Conservation (phyloP, 2,797 vertebrate genomes). For the Coranthus polyacanthus region DNA sequence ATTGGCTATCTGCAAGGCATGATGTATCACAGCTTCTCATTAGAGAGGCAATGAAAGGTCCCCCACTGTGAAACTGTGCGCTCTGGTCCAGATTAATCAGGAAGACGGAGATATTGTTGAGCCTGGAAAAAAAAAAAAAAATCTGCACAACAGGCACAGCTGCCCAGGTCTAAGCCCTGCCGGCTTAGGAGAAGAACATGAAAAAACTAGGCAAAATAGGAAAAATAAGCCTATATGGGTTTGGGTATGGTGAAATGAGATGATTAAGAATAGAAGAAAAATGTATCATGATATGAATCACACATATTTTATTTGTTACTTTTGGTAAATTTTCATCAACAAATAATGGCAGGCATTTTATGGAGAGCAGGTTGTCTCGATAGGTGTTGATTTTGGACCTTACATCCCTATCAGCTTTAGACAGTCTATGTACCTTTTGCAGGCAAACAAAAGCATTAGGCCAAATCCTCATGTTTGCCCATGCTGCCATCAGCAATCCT, state of each 20-base stretch:
- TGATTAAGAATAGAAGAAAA: constrained; percentile 16
- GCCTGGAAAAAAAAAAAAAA: constrained; percentile 46
- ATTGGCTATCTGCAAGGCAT: constrained; percentile 70
- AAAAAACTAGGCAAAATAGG: constrained; percentile 35
- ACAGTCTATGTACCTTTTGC: constrained; percentile 88
- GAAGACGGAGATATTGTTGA: constrained; percentile 74
- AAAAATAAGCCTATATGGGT: constrained; percentile 25
- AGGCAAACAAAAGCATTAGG: constrained; percentile 86
- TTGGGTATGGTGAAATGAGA: constrained; percentile 17
- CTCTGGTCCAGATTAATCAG: constrained; percentile 77
- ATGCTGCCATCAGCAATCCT: constrained; percentile 82
- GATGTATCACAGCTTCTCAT: constrained; percentile 80
- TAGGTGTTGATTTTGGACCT: constrained; percentile 84
- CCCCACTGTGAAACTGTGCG: constrained; percentile 69
- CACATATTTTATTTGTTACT: constrained; percentile 26
- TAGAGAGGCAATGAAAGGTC: constrained; percentile 77
- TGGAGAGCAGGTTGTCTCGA: constrained; percentile 57
- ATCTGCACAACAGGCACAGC: constrained; percentile 65
- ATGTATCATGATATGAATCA: constrained; percentile 7
- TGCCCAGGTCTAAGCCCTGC: constrained; percentile 57
- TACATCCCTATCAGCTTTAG: constrained; percentile 84
- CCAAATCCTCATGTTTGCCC: constrained; percentile 85
- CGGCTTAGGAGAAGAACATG: constrained; percentile 45
- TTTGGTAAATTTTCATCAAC: constrained; percentile 46
- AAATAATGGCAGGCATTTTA: constrained; percentile 60